These are phyloP conservation scores for Drosophila insularis DNA, from an alignment of 1,140 invertebrate genomes.

Conservation along the genomic window DNA sequence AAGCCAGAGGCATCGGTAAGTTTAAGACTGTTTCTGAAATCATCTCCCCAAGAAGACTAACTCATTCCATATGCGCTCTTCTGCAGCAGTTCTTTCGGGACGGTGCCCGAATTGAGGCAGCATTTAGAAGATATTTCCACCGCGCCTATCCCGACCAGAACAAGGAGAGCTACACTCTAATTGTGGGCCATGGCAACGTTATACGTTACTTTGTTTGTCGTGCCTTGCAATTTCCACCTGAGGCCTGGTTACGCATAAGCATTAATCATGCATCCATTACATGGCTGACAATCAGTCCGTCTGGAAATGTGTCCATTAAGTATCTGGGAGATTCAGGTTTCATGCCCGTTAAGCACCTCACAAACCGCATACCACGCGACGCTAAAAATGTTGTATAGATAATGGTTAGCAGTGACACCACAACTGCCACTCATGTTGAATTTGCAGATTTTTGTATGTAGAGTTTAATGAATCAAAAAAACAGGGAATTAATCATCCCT, in stretches of 20 bases:
- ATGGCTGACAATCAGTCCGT: constrained; percentile 92
- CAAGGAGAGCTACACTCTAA: constrained; percentile 93
- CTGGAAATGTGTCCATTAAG: constrained; percentile 92
- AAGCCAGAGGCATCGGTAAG: constrained; percentile 90
- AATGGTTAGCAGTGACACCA: background rate
- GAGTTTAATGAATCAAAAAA: background rate
- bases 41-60: background rate
- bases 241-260: constrained; percentile 96
- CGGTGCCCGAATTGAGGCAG: constrained; percentile 98
- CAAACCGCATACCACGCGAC: constrained; percentile 72
- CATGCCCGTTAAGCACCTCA: constrained; percentile 85
- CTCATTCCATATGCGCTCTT: constrained; percentile 31
- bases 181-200: constrained; percentile 99
- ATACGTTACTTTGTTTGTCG: constrained; percentile 99
- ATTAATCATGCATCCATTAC: constrained; percentile 97
- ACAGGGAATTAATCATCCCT: background rate
- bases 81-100: constrained; percentile 95
- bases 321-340: constrained; percentile 94
- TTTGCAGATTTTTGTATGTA: background rate
- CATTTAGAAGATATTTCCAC: constrained; percentile 96
- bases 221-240: constrained; percentile 97
- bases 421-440: background rate
- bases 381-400: constrained; percentile 72
- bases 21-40: constrained; percentile 16
- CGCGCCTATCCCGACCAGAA: constrained; percentile 91